Evolutionary conservation across 2,113 vertebrate species (phyloP).

Genomic region (Pionites leucogaster): DNA sequence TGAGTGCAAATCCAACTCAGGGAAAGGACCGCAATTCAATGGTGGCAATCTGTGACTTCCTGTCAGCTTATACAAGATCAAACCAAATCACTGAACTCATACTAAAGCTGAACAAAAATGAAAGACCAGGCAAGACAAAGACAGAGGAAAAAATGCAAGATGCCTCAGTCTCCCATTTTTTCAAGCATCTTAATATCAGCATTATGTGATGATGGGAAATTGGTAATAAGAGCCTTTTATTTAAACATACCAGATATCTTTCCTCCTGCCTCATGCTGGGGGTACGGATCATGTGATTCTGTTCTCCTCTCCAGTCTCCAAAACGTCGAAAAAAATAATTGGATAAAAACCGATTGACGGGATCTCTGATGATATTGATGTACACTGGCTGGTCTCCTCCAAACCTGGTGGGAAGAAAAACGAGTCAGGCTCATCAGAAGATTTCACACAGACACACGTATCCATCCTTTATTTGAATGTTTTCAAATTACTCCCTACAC

Average conservation of each 20-base stretch:
- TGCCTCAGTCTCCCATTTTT: neutral
- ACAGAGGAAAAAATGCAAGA: neutral
- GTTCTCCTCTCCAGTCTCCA: conserved; percentile 97
- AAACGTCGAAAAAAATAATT: conserved; percentile 99
- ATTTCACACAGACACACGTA: neutral
- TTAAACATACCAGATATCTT: conserved; percentile 89
- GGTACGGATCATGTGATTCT: conserved; percentile 97
- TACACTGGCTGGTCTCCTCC: conserved; percentile 96
- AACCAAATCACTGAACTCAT: neutral
- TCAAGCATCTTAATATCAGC: neutral
- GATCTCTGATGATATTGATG: conserved; percentile 98
- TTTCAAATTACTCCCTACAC: neutral
- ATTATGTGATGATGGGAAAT: neutral
- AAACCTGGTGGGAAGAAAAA: conserved; percentile 80
- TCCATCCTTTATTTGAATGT: neutral
- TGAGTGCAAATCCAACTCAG: neutral
- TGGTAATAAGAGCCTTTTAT: neutral
- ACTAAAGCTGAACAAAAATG: neutral
- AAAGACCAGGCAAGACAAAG: neutral
- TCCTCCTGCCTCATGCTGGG: conserved; percentile 98
- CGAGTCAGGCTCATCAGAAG: neutral
- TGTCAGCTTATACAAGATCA: neutral
- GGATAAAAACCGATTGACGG: conserved; percentile 94
- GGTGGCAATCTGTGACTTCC: neutral
- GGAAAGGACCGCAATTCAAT: neutral